Evolutionary conservation across 2,888 invertebrate species (phyloP).

Genomic region (Drosophila seclusa): DNA sequence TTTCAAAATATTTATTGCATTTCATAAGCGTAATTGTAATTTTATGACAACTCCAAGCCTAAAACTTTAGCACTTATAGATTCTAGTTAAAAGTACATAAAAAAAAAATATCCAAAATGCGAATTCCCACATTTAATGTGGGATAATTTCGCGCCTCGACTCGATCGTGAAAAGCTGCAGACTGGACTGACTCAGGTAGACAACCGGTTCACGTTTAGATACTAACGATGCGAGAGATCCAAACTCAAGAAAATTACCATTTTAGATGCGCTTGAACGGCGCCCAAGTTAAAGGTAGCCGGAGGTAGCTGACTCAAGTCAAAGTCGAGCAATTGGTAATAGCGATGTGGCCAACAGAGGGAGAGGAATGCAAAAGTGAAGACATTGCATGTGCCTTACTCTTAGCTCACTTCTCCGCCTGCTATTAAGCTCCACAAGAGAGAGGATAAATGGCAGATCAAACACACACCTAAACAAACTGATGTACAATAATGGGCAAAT

Average conservation of each 20-base stretch:
- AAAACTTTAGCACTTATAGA: neutral
- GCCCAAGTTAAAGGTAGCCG: conserved; percentile 55
- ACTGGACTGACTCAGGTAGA: conserved; percentile 42
- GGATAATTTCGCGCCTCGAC: conserved; percentile 65
- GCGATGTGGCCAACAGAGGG: conserved; percentile 6
- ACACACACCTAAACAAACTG: conserved; percentile 4
- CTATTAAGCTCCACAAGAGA: conserved; percentile 23
- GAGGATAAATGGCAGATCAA: conserved; percentile 50
- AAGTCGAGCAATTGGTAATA: conserved; percentile 25
- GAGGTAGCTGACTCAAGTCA: conserved; percentile 35
- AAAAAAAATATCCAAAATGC: conserved; percentile 23
- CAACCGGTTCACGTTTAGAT: conserved; percentile 37
- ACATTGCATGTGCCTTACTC: conserved; percentile 25
- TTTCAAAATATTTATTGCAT: neutral
- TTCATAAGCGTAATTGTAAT: conserved; percentile 29
- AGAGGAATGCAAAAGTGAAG: conserved; percentile 10
- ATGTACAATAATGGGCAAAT: conserved; percentile 12
- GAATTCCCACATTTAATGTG: conserved; percentile 70
- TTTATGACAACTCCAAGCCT: conserved; percentile 2
- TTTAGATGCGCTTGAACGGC: conserved; percentile 68
- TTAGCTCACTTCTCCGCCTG: conserved; percentile 4
- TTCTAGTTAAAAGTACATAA: neutral
- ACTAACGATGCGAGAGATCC: conserved; percentile 51
- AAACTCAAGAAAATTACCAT: conserved; percentile 67
- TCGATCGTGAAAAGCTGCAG: conserved; percentile 53